Percentiles rank a stretch among this genome's conserved stretches.
phyloP scores from a whole-genome alignment of 1,140 invertebrate genomes.

The Homalodisca vitripennis region DNA sequence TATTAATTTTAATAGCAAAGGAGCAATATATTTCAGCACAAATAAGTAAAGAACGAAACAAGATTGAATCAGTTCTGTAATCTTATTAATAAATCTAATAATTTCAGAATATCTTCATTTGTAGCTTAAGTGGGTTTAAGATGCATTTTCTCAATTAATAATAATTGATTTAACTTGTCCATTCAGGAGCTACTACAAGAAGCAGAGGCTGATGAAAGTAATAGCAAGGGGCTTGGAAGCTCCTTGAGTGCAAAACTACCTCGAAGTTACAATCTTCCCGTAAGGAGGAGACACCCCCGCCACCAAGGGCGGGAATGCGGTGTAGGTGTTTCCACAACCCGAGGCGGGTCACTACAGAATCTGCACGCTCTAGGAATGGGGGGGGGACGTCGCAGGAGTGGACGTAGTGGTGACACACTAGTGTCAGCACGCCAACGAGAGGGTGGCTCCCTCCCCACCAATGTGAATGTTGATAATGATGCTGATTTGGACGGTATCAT shows the following conservation, averaged over 20 bases:
- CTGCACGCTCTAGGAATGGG: constrained; percentile 40
- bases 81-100: no score
- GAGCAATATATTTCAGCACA: no score
- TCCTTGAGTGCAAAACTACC: constrained; percentile 9
- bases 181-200: constrained; percentile 57
- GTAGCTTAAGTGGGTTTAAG: no score
- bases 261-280: constrained; percentile 45
- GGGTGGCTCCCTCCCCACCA: constrained; percentile 62
- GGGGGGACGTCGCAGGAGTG: neutral
- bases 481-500: constrained; percentile 10
- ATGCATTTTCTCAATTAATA: no score
- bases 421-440: constrained; percentile 61
- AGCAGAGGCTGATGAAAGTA: constrained; percentile 58
- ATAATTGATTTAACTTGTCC: no score
- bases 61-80: no score
- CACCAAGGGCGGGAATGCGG: constrained; percentile 48
- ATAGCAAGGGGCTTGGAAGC: constrained; percentile 23
- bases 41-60: no score
- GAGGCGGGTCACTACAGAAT: constrained; percentile 59
- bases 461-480: constrained; percentile 52
- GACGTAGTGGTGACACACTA: constrained; percentile 9
- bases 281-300: constrained; percentile 39
- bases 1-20: no score
- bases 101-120: no score
- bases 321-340: constrained; percentile 43